These are phyloP conservation scores for Tupiocoris notatus DNA, from an alignment of 2,888 invertebrate genomes.

Conservation along the genomic window DNA sequence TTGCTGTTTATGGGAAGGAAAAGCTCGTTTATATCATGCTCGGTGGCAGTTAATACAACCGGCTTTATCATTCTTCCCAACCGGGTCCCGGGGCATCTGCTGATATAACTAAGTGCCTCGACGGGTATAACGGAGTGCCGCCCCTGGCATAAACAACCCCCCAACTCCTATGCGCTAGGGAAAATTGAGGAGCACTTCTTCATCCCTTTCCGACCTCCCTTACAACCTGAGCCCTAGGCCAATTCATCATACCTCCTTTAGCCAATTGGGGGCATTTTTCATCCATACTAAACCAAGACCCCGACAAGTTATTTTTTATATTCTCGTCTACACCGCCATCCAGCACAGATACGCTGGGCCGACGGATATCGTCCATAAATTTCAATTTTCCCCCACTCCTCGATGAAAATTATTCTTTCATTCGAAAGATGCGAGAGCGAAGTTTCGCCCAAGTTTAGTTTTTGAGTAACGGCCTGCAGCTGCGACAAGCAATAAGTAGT, in stretches of 20 bases:
- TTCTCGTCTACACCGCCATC: no score
- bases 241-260: constrained; percentile 38
- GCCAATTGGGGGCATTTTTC: constrained; percentile 37
- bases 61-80: constrained; percentile 31
- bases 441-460: constrained; percentile 4
- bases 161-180: constrained; percentile 18
- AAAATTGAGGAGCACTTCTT: constrained; percentile 39
- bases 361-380: constrained; percentile 34
- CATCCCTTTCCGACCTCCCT: constrained; percentile 3
- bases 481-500: constrained; percentile 24
- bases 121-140: constrained; percentile 28
- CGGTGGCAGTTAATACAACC: constrained; percentile 39
- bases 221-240: constrained; percentile 25
- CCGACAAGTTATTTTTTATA: constrained; percentile 30
- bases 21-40: constrained; percentile 41
- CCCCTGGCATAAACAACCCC: constrained; percentile 41
- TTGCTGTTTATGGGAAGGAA: constrained; percentile 43
- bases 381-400: constrained; percentile 29
- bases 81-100: constrained; percentile 37
- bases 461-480: constrained; percentile 21
- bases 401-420: constrained; percentile 27
- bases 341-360: no score
- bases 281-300: constrained; percentile 35
- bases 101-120: constrained; percentile 26
- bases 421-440: constrained; percentile 18